Base-by-base conservation (phyloP, 1,140 invertebrate species). In the Drosophila serrata region DNA sequence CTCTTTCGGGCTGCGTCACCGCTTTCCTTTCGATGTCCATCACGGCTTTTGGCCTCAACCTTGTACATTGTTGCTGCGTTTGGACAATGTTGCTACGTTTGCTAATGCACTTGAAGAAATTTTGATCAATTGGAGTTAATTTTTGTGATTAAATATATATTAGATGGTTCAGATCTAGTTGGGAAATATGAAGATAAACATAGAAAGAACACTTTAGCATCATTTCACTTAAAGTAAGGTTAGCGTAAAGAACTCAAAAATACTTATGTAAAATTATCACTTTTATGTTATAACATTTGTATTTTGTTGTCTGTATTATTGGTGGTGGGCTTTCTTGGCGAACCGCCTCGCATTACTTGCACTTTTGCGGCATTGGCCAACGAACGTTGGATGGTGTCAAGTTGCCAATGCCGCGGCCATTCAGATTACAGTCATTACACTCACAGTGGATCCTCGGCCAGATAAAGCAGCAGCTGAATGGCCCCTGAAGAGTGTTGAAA, bases 301-400 rank as follows among this genome's bases (percentile, higher is more conserved):
- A 15, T 33, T 33, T 33, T n/a, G n/a, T 43, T 58, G n/a, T 43
- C 37, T 27, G 33, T 27, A 24, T 55, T 46, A 5, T 53, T 15
- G 24, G 35, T 49, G 59, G 27, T 51, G 62, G 60, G 75, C 80
- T 90, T 90, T 84, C 85, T 74, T 81, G 77, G 53, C 19, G 12
- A 60, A 65, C 57, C 72, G 77, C 77, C 56, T 90, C 85, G 60
- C 80, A 84, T 88, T 88, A 81, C 84, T 81, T 70, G 69, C 64
- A 86, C 85, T 84, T 88, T 88, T 87, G 79, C 69, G 76, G 76
- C 81, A 67, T 69, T 68, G 79, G 74, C 79, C 79, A 67, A 49
- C 53, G 79, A 53, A 60, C 53, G 64, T 46, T 65, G 74, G 81
- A 49, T 65, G 74, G 81, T 79, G 81, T 80, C 77, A 61, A 76